A percentile compares a stretch with the other conserved stretches of the same genome.
phyloP scores from a whole-genome alignment of 2,797 vertebrate species.

The Rachycentron canadum region DNA sequence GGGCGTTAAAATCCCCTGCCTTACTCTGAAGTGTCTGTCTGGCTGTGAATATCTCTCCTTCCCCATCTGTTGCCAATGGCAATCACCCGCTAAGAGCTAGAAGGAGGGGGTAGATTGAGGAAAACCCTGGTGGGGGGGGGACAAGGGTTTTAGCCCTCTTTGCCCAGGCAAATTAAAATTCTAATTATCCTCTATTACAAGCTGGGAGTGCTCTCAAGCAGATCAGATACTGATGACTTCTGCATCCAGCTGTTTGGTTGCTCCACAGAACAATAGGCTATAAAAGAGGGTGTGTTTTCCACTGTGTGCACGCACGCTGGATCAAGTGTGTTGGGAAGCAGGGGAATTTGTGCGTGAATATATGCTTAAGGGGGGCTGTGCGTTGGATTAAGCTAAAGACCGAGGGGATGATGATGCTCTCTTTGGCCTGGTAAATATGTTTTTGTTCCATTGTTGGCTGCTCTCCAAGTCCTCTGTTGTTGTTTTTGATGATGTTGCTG shows the following conservation, averaged over 20 bases:
- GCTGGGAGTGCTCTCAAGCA: constrained; percentile 68
- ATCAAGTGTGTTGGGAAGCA: constrained; percentile 42
- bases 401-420: constrained; percentile 71
- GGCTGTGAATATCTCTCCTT: constrained; percentile 78
- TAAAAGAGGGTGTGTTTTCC: constrained; percentile 68
- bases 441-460: constrained; percentile 64
- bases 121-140: constrained; percentile 36
- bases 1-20: constrained; percentile 71
- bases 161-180: constrained; percentile 73
- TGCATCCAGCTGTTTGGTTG: constrained; percentile 72
- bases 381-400: constrained; percentile 74
- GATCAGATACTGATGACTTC: constrained; percentile 78
- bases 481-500: constrained; percentile 56
- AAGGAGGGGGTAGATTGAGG: constrained; percentile 38
- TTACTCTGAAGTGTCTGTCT: constrained; percentile 63
- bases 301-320: constrained; percentile 4
- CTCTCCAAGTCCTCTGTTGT: constrained; percentile 47
- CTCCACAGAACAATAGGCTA: constrained; percentile 70
- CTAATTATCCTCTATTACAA: constrained; percentile 82
- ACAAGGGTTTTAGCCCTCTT: constrained; percentile 60
- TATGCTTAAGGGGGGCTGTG: constrained; percentile 26
- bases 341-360: constrained; percentile 53
- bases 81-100: constrained; percentile 45
- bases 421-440: constrained; percentile 78
- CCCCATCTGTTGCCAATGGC: constrained; percentile 77